These are phyloP conservation scores for Nudaria mundana DNA, from an alignment of 2,888 invertebrate species.

Conservation along the genomic window DNA sequence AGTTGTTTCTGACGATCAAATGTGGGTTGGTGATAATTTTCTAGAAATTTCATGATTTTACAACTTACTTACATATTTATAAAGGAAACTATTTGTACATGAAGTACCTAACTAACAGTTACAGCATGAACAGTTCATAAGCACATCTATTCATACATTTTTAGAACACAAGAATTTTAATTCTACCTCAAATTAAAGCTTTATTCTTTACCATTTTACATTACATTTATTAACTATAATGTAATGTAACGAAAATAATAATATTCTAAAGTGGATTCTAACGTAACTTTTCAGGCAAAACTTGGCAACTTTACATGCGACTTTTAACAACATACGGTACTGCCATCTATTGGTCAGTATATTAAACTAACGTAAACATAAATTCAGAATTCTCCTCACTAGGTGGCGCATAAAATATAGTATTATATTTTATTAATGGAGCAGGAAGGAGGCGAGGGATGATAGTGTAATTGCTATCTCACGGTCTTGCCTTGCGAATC, in stretches of 20 bases:
- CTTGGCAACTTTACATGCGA: constrained; percentile 37
- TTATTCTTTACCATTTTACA: constrained; percentile 72
- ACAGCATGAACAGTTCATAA: constrained; percentile 23
- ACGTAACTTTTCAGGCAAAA: constrained; percentile 41
- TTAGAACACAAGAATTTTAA: constrained; percentile 69
- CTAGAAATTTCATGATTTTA: no score
- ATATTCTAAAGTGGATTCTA: constrained; percentile 59
- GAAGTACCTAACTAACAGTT: constrained; percentile 18
- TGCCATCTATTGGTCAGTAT: no score
- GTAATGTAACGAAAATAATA: constrained; percentile 53
- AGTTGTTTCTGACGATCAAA: no score
- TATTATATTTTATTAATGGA: no score
- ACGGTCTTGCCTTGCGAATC: no score
- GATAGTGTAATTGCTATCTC: no score
- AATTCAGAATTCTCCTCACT: no score
- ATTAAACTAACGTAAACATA: no score
- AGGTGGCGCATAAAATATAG: no score
- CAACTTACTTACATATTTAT: not conserved
- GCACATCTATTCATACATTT: constrained; percentile 50
- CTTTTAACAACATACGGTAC: no score
- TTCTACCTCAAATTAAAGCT: constrained; percentile 80
- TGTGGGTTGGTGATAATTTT: no score
- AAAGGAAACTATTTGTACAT: constrained; percentile 5
- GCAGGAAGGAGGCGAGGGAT: no score
- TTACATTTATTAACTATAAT: constrained; percentile 51